Conservation (phyloP, 2,888 invertebrate species). For the Ormyrus rosae region DNA sequence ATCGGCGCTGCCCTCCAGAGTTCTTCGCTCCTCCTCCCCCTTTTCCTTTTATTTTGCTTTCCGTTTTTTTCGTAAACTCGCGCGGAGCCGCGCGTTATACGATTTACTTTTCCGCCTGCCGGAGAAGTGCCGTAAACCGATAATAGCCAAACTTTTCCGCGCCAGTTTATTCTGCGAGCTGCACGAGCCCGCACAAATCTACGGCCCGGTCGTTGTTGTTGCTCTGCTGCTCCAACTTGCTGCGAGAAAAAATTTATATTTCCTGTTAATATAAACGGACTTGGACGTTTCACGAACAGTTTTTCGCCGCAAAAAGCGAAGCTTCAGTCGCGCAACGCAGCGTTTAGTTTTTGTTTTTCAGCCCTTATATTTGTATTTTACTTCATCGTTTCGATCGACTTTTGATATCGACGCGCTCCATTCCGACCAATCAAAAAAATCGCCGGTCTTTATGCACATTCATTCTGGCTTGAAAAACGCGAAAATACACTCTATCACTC, state of each 20-base stretch:
- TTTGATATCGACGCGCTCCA: slow-evolving; percentile 5
- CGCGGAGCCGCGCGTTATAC: neutral
- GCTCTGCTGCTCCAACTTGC: neutral
- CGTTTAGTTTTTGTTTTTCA: neutral
- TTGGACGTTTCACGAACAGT: too few species aligned
- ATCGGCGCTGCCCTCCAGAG: slow-evolving; percentile 42
- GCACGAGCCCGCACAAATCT: neutral
- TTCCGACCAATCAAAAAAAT: slow-evolving; percentile 8
- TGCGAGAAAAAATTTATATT: slow-evolving; percentile 2
- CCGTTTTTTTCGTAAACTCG: slow-evolving; percentile 1
- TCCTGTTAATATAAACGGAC: neutral
- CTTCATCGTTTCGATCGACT: slow-evolving; percentile 18
- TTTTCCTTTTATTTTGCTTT: slow-evolving; percentile 1
- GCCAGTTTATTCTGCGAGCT: slow-evolving; percentile 9
- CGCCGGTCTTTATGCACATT: slow-evolving; percentile 2
- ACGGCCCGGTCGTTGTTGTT: neutral
- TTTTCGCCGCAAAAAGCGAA: neutral
- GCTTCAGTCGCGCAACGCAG: neutral
- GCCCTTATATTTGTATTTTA: neutral
- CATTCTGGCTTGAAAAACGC: slow-evolving; percentile 25
- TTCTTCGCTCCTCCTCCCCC: neutral
- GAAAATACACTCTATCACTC: slow-evolving; percentile 36
- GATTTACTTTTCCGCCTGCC: slow-evolving; percentile 27
- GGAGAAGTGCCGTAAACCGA: slow-evolving; percentile 40
- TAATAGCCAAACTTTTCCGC: slow-evolving; percentile 47